A percentile compares a stretch with the other conserved stretches of the same genome.
These are phyloP conservation scores for Sinotaia quadrata DNA, from an alignment of 2,888 invertebrate genomes.

Conservation along the genomic window DNA sequence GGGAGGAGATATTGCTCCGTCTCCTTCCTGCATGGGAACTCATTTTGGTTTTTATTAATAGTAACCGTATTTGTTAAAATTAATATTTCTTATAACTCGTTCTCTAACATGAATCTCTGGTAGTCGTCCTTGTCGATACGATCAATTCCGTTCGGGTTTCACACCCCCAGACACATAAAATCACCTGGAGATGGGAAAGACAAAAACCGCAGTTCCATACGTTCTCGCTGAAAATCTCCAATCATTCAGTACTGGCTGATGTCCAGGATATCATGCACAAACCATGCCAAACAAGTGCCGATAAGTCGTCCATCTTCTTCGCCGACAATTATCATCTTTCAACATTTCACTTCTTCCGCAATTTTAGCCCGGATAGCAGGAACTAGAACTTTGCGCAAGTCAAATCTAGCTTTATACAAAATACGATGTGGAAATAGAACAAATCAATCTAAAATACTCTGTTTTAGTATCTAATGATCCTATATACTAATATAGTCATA, in stretches of 20 bases:
- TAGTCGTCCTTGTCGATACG: too few relatives aligned
- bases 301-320: conserved; percentile 11
- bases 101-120: too few relatives aligned
- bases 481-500: too few relatives aligned
- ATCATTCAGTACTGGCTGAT: not conserved
- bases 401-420: too few relatives aligned
- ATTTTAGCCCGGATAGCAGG: conserved; percentile 22
- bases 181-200: too few relatives aligned
- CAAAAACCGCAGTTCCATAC: not conserved
- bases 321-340: conserved; percentile 18
- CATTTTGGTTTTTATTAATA: not conserved
- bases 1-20: conserved; percentile 85
- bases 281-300: too few relatives aligned
- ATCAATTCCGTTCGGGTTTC: too few relatives aligned
- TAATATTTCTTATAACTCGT: too few relatives aligned
- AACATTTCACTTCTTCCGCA: conserved; percentile 13
- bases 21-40: conserved; percentile 71
- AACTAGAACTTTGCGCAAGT: conserved; percentile 8
- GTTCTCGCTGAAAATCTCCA: not conserved
- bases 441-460: too few relatives aligned
- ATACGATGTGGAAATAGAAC: not conserved
- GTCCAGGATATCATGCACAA: not conserved
- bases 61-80: too few relatives aligned
- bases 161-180: not conserved
- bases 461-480: too few relatives aligned